phyloP scores from a whole-genome alignment of 1,140 invertebrate genomes.

The Dendrolimus punctatus region DNA sequence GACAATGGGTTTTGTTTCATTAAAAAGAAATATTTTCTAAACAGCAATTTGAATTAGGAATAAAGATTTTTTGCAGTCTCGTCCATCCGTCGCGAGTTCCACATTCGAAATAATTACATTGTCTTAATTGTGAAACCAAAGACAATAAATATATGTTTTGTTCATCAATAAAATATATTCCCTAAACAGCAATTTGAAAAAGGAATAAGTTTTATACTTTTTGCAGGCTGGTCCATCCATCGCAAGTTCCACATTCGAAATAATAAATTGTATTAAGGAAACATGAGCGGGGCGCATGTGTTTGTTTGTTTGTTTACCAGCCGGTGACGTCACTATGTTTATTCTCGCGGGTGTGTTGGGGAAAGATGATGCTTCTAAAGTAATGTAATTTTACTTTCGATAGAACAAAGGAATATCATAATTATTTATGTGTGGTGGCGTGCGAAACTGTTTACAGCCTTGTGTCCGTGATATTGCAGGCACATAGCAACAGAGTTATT shows the following conservation, averaged over 20 bases:
- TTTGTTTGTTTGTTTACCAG: constrained; percentile 74
- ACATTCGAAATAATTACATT: constrained; percentile 72
- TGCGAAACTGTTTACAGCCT: neutral
- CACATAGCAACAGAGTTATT: too few relatives aligned
- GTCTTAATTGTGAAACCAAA: constrained; percentile 13
- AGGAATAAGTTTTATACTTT: constrained; percentile 10
- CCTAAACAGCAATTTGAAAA: too few relatives aligned
- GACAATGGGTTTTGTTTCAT: too few relatives aligned
- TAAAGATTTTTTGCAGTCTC: constrained; percentile 16
- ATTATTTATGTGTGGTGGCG: neutral
- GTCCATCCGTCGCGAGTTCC: constrained; percentile 48
- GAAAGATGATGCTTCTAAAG: constrained; percentile 8
- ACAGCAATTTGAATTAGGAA: neutral
- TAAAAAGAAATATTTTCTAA: too few relatives aligned
- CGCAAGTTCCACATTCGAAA: constrained; percentile 64
- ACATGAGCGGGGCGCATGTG: constrained; percentile 71
- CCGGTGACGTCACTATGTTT: constrained; percentile 72
- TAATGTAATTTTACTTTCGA: neutral
- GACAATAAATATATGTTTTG: constrained; percentile 35
- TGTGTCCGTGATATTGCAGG: too few relatives aligned
- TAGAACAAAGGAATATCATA: neutral
- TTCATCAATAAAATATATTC: too few relatives aligned
- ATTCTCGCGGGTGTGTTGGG: constrained; percentile 64
- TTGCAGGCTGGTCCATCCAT: constrained; percentile 32
- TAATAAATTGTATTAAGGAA: constrained; percentile 72